phyloP scores from a whole-genome alignment of 2,797 vertebrate species.

The Mus spretus region DNA sequence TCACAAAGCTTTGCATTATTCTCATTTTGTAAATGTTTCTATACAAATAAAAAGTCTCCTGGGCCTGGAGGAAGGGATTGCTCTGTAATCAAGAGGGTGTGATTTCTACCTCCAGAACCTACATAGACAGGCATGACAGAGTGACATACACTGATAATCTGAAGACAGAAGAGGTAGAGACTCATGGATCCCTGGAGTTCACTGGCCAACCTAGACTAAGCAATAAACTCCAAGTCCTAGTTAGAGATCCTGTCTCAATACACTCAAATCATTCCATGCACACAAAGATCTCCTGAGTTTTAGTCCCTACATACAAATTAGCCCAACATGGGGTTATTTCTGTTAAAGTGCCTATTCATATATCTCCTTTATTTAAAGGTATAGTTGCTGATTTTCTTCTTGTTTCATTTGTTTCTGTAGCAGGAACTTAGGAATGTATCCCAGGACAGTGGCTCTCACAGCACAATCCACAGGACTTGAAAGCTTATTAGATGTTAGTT shows the following conservation, averaged over 20 bases:
- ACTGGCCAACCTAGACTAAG: neutral
- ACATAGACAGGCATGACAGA: neutral
- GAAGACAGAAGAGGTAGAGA: neutral
- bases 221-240: neutral
- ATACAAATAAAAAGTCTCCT: neutral
- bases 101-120: neutral
- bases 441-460: neutral
- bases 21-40: conserved; percentile 35
- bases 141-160: neutral
- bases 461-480: neutral
- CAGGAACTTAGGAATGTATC: neutral
- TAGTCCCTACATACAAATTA: neutral
- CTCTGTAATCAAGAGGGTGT: neutral
- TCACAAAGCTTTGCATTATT: conserved; percentile 34
- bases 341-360: neutral
- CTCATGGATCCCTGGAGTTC: neutral
- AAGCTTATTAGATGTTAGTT: conserved; percentile 14
- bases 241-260: neutral
- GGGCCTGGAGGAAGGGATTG: neutral
- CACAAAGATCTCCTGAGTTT: neutral
- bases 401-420: conserved; percentile 34
- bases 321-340: neutral
- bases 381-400: conserved; percentile 17
- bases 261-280: neutral
- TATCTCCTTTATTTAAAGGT: neutral